Percentiles rank a stretch among this genome's conserved stretches.
phyloP scores from a whole-genome alignment of 1,140 invertebrate genomes.

The Cylas formicarius region DNA sequence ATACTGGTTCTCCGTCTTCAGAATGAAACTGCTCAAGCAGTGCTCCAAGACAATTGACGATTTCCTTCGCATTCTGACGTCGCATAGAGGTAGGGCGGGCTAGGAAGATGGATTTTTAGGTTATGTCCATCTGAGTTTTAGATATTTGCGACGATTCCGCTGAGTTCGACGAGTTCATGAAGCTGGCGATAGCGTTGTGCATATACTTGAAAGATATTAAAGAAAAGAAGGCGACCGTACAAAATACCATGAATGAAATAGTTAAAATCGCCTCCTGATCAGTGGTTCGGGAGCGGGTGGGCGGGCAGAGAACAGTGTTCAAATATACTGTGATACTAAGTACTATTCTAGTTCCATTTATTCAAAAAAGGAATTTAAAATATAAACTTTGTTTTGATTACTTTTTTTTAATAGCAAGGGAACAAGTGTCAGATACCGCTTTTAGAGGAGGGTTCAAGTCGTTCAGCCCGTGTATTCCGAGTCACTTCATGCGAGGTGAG shows the following conservation, averaged over 20 bases:
- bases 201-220: conserved; percentile 23
- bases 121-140: conserved; percentile 13
- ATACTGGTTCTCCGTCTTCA: conserved; percentile 31
- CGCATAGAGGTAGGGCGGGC: background rate
- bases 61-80: background rate
- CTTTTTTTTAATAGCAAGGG: no score
- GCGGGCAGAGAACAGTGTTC: no score
- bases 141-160: conserved; percentile 16
- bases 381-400: no score
- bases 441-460: no score
- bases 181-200: conserved; percentile 16
- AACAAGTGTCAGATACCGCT: no score
- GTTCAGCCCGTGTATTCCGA: no score
- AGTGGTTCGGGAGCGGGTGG: no score
- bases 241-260: conserved; percentile 9
- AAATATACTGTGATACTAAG: no score
- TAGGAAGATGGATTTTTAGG: background rate
- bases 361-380: no score
- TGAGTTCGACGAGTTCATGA: conserved; percentile 15
- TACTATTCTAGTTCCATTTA: no score
- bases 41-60: conserved; percentile 20
- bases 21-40: conserved; percentile 27
- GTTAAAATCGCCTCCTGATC: conserved; percentile 13
- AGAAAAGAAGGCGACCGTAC: conserved; percentile 7
- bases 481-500: no score